phyloP scores from a whole-genome alignment of 64 coral and sea anemone species.

The Hydrozoanthus tunicans region DNA sequence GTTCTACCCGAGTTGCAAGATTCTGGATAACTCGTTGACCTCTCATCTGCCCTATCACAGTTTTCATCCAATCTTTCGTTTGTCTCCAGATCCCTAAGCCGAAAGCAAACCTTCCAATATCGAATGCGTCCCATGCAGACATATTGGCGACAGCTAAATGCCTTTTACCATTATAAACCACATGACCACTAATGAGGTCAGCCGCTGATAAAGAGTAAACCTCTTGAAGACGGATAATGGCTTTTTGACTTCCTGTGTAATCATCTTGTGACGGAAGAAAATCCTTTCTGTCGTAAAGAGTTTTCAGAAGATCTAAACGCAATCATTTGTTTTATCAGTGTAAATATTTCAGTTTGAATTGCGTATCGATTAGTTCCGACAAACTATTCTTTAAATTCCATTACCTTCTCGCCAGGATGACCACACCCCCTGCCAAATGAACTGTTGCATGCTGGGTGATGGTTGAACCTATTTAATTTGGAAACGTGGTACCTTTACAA shows the following conservation, averaged over 20 bases:
- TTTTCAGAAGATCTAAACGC: conserved; percentile 25
- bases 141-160: conserved; percentile 4
- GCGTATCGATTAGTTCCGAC: background rate
- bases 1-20: background rate
- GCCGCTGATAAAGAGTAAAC: conserved; percentile 30
- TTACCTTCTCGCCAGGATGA: background rate
- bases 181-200: background rate
- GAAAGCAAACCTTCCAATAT: conserved; percentile 9
- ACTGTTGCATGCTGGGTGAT: too few species aligned
- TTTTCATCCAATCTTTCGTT: conserved; percentile 42
- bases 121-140: conserved; percentile 36
- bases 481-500: too few species aligned
- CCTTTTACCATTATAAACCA: background rate
- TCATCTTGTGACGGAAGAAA: background rate
- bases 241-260: conserved; percentile 17
- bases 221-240: conserved; percentile 36
- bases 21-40: background rate
- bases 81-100: background rate
- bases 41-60: background rate
- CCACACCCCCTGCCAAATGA: too few species aligned
- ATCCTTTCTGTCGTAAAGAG: background rate
- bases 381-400: background rate
- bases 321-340: background rate
- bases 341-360: background rate
- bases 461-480: too few species aligned